Base-by-base conservation (phyloP, 2,797 vertebrate species). In the Anguilla megastoma region DNA sequence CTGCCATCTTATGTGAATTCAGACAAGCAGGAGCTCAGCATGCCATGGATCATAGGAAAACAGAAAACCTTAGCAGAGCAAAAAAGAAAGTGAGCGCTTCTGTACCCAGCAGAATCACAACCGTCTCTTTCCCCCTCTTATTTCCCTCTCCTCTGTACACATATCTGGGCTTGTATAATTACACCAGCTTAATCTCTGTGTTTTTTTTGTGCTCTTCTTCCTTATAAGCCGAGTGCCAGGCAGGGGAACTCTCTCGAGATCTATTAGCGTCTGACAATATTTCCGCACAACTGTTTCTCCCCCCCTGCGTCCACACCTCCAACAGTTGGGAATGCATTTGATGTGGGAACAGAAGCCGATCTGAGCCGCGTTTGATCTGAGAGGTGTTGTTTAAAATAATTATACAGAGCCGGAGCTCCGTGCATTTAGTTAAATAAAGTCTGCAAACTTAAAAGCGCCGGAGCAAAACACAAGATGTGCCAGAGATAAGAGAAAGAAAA, bases 81-180 rank as follows among this genome's bases (percentile, higher is more conserved):
- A 8, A 50, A n/a, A 63, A 41, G 36, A 71, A 60, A 71, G 83
- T n/a, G 97, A 98, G 97, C 63, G 48, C n/a, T 76, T 66, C 48
- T 21, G 86, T 10, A n/a, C 50, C 56, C 1, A 21, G 76, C 76
- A 21, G 41, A 80, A 45, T 74, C 71, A 60, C 21, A 60, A 33
- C n/a, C 33, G 41, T 30, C 76, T 33, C 50, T 9, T 97, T 97
- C 97, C 98, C 97, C 97, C 97, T 98, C 98, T 97, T 98, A 98
- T 97, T 98, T 54, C 58, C 76, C 30, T 18, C 24, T 7, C 63
- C 50, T 87, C 84, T 84, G 76, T 52, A 66, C 52, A 88, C 88
- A 90, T 87, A 90, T 91, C 76, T 74, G 87, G 87, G 84, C 87
- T 88, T 87, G 86, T 89, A 85, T 91, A 89, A 92, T 90, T 91